Conservation (phyloP, 2,113 vertebrate species). For the Solea senegalensis region DNA sequence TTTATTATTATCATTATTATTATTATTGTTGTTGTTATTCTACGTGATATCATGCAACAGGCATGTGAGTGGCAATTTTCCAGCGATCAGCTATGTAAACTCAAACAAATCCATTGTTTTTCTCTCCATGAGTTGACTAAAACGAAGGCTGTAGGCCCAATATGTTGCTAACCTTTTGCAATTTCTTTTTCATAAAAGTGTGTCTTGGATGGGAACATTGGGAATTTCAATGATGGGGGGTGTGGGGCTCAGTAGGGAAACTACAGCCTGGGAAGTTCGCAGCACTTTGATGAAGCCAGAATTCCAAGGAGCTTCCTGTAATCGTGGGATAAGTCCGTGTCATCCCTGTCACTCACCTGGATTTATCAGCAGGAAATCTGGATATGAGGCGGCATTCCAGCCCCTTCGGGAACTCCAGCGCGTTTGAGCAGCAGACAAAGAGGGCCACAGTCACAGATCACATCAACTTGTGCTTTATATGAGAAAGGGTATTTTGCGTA, state of each 20-base stretch:
- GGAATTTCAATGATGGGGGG: constrained; percentile 43
- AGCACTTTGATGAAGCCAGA: constrained; percentile 61
- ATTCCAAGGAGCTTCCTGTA: constrained; percentile 58
- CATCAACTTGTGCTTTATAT: constrained; percentile 50
- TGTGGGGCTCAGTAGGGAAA: constrained; percentile 34
- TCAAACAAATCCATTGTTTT: constrained; percentile 25
- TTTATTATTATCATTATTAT: no score
- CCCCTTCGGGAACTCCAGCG: constrained; percentile 39
- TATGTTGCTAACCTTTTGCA: constrained; percentile 8
- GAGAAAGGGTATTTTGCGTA: background rate
- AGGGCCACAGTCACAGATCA: constrained; percentile 57
- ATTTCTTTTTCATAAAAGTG: constrained; percentile 11
- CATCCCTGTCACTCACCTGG: constrained; percentile 80
- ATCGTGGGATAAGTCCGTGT: constrained; percentile 67
- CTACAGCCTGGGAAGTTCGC: constrained; percentile 50
- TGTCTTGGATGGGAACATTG: constrained; percentile 23
- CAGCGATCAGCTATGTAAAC: constrained; percentile 42
- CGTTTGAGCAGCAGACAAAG: constrained; percentile 62
- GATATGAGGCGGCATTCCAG: constrained; percentile 73
- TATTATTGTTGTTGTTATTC: no score
- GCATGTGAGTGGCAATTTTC: constrained; percentile 35
- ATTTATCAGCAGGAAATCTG: constrained; percentile 79
- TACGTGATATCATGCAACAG: background rate
- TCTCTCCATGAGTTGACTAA: constrained; percentile 16
- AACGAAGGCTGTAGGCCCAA: constrained; percentile 8